Evolutionary conservation across 2,797 vertebrate species (phyloP), one percentile per base, ranked within the genome.

Genomic region (Sarcophilus harrisii): DNA sequence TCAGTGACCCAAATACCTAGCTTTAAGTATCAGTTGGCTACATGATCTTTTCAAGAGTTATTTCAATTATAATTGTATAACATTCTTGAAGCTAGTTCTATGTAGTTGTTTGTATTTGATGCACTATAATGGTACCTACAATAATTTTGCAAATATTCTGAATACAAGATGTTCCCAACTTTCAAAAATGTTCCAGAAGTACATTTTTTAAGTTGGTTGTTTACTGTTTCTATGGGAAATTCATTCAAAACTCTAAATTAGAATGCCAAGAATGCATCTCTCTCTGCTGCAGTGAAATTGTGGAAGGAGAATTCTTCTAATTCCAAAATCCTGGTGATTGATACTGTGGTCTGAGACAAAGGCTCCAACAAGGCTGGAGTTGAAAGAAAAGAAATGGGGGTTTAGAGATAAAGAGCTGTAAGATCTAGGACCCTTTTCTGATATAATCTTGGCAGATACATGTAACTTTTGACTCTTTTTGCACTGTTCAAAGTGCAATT

Each of bases 11-110:
- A 81, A 45, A 45, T 27, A 81, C 3, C n/a, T n/a, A 27, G 38
- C 2, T 27, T 27, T 95, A 91, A 95, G 57, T 16, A 32, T 57
- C 49, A 57, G 73, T 90, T 93, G 87, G 92, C 58, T 57, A 55
- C 62, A 57, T 93, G 59, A 94, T 58, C 93, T 91, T 94, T 95
- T 87, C 45, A 91, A 1, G 38, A 9, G 81, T 90, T 27, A 45
- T 91, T 91, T 91, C 38, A 57, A 3, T 81, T 81, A 87, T 94
- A 96, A 81, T 81, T 92, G 28, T 16, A 58, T 73, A 57, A 96
- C 94, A 96, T 92, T 96, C 92, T 98, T 96, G 62, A 57, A 95
- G 92, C 93, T 66, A 49, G 52, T 96, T 94, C 4, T 95, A 91
- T 93, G 3, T 95, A 91, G 92, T 52, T 93, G n/a, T 38, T 95